A percentile compares a stretch with the other conserved stretches of the same genome.
phyloP scores from a whole-genome alignment of 2,113 vertebrate genomes.

The Alligator sinensis region DNA sequence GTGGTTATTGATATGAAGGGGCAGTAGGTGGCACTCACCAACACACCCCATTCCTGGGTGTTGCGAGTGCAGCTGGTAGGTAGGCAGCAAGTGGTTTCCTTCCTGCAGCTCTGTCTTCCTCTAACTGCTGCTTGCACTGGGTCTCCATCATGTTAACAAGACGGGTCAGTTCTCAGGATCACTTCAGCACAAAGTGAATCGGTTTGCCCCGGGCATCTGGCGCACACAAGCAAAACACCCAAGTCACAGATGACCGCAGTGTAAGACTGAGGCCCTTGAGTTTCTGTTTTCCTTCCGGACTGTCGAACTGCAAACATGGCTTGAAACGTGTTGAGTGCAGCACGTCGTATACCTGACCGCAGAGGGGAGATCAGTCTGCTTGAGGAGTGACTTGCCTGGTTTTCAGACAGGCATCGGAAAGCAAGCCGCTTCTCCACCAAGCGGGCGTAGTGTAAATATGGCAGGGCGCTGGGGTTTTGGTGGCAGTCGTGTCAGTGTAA shows the following conservation, averaged over 20 bases:
- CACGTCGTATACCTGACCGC: not conserved
- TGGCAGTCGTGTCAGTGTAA: no score
- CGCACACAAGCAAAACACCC: not conserved
- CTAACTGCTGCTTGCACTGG: fast-evolving
- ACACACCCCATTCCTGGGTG: not conserved
- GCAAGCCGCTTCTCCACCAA: not conserved
- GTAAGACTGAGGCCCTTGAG: not conserved
- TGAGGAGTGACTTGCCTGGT: not conserved
- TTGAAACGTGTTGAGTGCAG: not conserved
- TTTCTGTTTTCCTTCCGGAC: not conserved
- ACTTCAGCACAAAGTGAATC: not conserved
- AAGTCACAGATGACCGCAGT: not conserved
- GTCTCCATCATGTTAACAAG: not conserved
- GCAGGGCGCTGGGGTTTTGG: no score
- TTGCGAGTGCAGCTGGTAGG: not conserved
- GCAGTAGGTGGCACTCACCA: not conserved
- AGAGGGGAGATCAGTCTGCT: not conserved
- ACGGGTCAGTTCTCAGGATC: not conserved
- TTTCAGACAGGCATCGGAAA: not conserved
- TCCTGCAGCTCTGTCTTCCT: not conserved
- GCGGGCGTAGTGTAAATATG: not conserved
- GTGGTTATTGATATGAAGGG: not conserved
- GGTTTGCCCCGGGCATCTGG: not conserved
- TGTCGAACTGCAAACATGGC: not conserved
- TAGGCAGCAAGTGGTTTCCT: not conserved